Percentiles rank a stretch among this genome's conserved stretches.
phyloP scores from a whole-genome alignment of 2,888 invertebrate species.

The Habroteleia sp. region DNA sequence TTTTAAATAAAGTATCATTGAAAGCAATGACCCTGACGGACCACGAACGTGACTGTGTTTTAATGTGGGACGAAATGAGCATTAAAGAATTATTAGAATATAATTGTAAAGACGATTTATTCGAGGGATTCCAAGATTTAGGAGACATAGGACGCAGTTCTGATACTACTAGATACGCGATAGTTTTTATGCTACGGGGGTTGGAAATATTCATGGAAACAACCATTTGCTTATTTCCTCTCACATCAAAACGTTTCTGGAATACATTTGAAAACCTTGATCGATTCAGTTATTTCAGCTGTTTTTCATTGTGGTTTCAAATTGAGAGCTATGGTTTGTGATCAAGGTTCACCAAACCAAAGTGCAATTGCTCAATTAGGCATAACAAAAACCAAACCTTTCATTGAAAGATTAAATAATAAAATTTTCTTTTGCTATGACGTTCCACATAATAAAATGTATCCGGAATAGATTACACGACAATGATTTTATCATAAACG shows the following conservation, averaged over 20 bases:
- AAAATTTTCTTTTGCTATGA: no score
- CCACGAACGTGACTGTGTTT: constrained; percentile 65
- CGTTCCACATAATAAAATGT: no score
- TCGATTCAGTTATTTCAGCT: background rate
- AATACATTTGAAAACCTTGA: background rate
- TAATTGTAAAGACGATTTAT: constrained; percentile 59
- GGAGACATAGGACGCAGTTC: no score
- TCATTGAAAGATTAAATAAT: background rate
- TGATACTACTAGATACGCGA: no score
- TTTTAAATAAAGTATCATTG: background rate
- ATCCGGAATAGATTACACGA: no score
- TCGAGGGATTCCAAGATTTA: constrained; percentile 62
- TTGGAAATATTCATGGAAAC: constrained; percentile 65
- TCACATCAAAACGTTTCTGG: constrained; percentile 7
- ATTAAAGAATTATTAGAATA: constrained; percentile 65
- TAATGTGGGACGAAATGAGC: constrained; percentile 68
- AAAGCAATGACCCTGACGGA: background rate
- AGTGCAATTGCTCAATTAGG: constrained; percentile 57
- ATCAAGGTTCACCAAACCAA: constrained; percentile 63
- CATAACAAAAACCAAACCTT: constrained; percentile 29
- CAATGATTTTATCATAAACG: no score
- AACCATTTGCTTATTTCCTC: constrained; percentile 66
- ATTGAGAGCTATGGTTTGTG: constrained; percentile 65
- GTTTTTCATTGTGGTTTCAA: constrained; percentile 44
- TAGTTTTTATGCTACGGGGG: constrained; percentile 21